phyloP scores from a whole-genome alignment of 2,113 vertebrate genomes.

The Scatophagus argus region DNA sequence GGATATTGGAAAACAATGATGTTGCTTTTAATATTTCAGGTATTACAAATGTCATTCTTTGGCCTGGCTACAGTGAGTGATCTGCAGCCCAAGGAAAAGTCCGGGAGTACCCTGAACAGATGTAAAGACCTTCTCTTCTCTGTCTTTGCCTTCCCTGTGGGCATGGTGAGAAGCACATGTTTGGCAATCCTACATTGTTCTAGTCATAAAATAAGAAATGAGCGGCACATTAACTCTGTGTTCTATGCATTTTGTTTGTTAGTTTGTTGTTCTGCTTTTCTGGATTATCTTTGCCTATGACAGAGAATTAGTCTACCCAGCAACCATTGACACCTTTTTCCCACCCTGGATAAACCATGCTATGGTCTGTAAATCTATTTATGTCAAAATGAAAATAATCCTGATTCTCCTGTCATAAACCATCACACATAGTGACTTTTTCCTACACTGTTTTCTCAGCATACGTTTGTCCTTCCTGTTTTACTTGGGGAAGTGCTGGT shows the following conservation, averaged over 20 bases:
- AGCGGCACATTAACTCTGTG: neutral
- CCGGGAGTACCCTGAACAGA: slow-evolving; percentile 47
- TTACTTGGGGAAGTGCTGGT: slow-evolving; percentile 78
- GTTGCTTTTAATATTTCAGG: slow-evolving; percentile 61
- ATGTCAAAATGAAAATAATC: neutral
- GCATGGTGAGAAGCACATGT: slow-evolving; percentile 73
- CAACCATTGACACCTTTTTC: slow-evolving; percentile 85
- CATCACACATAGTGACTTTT: neutral
- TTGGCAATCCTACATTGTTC: neutral
- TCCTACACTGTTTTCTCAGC: slow-evolving; percentile 65
- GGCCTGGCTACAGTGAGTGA: slow-evolving; percentile 76
- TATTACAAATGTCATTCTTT: slow-evolving; percentile 82
- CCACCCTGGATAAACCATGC: slow-evolving; percentile 91
- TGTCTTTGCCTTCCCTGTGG: slow-evolving; percentile 83
- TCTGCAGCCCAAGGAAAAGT: slow-evolving; percentile 59
- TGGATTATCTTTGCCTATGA: slow-evolving; percentile 90
- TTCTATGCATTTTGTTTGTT: slow-evolving; percentile 48
- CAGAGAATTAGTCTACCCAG: slow-evolving; percentile 89
- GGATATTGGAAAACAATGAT: neutral
- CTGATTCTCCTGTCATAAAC: neutral
- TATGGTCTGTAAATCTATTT: slow-evolving; percentile 84
- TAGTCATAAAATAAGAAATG: neutral
- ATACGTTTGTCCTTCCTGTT: slow-evolving; percentile 80
- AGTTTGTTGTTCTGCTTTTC: slow-evolving; percentile 90
- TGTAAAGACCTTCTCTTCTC: slow-evolving; percentile 81